Evolutionary conservation across 2,113 vertebrate species (phyloP), one percentile per base, ranked within the genome.

Genomic region (Trematomus loennbergii): DNA sequence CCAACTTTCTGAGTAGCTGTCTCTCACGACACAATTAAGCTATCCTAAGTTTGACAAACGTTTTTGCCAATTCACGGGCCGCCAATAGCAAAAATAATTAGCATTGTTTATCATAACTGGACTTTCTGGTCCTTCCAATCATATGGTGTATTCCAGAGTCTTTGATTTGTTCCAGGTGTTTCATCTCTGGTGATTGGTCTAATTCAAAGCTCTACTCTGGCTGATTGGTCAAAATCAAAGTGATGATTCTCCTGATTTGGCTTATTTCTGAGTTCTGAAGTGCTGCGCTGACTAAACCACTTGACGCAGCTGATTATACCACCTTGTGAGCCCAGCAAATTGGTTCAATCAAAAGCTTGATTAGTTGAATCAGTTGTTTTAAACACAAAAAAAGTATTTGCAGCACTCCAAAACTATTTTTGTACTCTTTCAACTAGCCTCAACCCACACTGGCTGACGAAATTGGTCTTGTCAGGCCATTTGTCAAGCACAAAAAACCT

Each of bases 201-300:
- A 71, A 84, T 72, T 88, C 70, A 78, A 60, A 82, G 63, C 55
- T 79, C 75, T 66, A 66, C 74, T 49, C 57, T 3, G 59, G 61
- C 80, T 88, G 88, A 91, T 93, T 90, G 90, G 87, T 91, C 72
- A 72, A 81, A 91, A 93, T 94, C 85, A 87, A 75, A 86, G 80
- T 12, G 69, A 87, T 82, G 83, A 89, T 86, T 85, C 69, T 72
- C 58, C 64, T 87, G 88, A 91, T 92, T 91, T 88, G 80, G 83
- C 82, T 89, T 85, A 87, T 87, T 87, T 79, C 67, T 54, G 78
- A 76, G 75, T 59, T 75, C 62, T 70, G 77, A 58, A 88, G 83
- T 64, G 71, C 70, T 2, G 64, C 13, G 45, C 73, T 12, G 58
- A 72, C 84, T 86, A 65, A 91, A 82, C 64, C 88, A 81, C 88